phyloP scores from a whole-genome alignment of 2,888 invertebrate genomes.

The Timema podura region DNA sequence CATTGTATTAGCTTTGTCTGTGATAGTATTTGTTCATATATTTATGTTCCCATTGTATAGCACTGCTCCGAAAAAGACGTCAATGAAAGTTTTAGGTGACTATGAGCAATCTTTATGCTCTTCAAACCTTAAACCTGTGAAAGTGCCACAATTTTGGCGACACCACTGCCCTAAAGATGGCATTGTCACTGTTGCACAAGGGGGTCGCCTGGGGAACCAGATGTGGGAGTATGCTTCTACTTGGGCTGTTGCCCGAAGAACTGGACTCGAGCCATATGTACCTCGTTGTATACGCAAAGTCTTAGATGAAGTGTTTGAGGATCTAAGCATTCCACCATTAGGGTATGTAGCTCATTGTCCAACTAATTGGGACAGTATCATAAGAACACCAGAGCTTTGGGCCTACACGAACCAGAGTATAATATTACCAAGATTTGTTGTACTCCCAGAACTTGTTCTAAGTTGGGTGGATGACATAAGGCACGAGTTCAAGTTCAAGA shows the following conservation, averaged over 20 bases:
- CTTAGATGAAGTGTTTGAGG: slow-evolving; percentile 53
- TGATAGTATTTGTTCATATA: slow-evolving; percentile 56
- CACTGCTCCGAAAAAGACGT: slow-evolving; percentile 43
- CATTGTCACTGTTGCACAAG: slow-evolving; percentile 48
- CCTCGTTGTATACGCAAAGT: slow-evolving; percentile 50
- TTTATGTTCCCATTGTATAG: slow-evolving; percentile 57
- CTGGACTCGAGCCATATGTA: slow-evolving; percentile 49
- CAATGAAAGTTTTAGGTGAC: slow-evolving; percentile 45
- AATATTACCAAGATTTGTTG: slow-evolving; percentile 51
- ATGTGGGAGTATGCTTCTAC: slow-evolving; percentile 53
- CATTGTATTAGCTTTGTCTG: slow-evolving; percentile 54
- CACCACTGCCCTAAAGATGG: slow-evolving; percentile 46
- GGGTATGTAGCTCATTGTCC: slow-evolving; percentile 54
- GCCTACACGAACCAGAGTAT: slow-evolving; percentile 55
- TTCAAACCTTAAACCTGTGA: slow-evolving; percentile 44
- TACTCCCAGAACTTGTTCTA: slow-evolving; percentile 52
- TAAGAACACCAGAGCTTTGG: slow-evolving; percentile 51
- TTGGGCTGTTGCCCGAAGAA: slow-evolving; percentile 48
- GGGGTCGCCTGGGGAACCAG: slow-evolving; percentile 48
- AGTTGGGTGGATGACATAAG: slow-evolving; percentile 55
- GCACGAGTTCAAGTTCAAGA: slow-evolving; percentile 53
- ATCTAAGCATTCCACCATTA: slow-evolving; percentile 52
- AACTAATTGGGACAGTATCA: slow-evolving; percentile 47
- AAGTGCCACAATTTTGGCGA: slow-evolving; percentile 36
- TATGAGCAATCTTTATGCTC: slow-evolving; percentile 54